phyloP scores from a whole-genome alignment of 1,140 invertebrate genomes.

The Hyphantria cunea region DNA sequence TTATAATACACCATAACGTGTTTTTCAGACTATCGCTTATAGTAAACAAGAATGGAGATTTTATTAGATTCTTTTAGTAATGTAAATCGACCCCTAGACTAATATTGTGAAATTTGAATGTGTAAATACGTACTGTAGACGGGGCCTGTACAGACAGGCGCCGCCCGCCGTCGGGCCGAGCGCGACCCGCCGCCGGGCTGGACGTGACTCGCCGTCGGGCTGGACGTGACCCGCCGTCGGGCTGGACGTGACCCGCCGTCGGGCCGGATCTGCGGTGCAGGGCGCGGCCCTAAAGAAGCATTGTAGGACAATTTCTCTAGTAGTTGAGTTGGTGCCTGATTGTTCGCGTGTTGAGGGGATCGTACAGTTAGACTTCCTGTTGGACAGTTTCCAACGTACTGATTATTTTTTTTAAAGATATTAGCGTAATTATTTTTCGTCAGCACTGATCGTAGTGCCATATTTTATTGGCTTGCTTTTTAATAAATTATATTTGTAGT shows the following conservation, averaged over 20 bases:
- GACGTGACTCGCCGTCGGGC: not conserved
- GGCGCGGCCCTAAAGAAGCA: conserved; percentile 54
- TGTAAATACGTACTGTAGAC: conserved; percentile 23
- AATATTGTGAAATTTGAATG: conserved; percentile 34
- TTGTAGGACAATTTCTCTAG: conserved; percentile 70
- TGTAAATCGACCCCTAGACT: conserved; percentile 36
- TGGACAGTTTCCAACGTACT: conserved; percentile 75
- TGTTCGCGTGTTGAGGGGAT: conserved; percentile 49
- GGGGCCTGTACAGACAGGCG: conserved; percentile 33
- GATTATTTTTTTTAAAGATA: conserved; percentile 70
- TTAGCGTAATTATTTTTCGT: conserved; percentile 64
- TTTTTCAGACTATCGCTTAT: conserved; percentile 40
- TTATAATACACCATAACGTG: conserved; percentile 37
- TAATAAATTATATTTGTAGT: conserved; percentile 71
- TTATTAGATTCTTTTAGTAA: conserved; percentile 36
- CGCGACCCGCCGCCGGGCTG: not conserved
- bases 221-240: not conserved
- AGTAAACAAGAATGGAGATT: conserved; percentile 35
- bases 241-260: not conserved
- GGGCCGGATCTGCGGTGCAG: not conserved
- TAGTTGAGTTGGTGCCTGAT: conserved; percentile 79
- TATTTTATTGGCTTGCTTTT: conserved; percentile 78
- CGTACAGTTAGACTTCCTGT: conserved; percentile 51
- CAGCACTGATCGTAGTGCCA: conserved; percentile 78
- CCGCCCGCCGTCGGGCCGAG: conserved; percentile 8